These are phyloP conservation scores for Ormyrus pomaceus DNA, from an alignment of 2,888 invertebrate genomes.

Conservation along the genomic window DNA sequence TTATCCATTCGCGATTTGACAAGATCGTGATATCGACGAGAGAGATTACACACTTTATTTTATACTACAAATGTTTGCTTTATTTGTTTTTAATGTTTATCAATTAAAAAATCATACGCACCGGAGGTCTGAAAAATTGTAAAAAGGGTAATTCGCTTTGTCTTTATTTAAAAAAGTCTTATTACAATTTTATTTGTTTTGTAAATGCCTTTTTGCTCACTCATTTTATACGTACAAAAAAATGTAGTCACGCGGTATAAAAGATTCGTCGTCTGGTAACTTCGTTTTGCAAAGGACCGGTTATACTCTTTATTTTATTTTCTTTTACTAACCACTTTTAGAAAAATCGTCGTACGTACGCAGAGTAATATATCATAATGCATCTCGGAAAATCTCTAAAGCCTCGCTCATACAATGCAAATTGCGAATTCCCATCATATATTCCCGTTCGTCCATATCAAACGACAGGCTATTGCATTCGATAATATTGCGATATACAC, in stretches of 20 bases:
- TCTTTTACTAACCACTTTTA: slow-evolving; percentile 7
- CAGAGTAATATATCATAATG: slow-evolving; percentile 51
- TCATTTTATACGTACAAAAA: slow-evolving; percentile 52
- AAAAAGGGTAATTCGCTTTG: slow-evolving; percentile 44
- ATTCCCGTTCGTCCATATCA: slow-evolving; percentile 29
- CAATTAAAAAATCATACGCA: slow-evolving; percentile 48
- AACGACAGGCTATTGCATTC: slow-evolving; percentile 69
- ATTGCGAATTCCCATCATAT: slow-evolving; percentile 47
- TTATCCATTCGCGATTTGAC: slow-evolving; percentile 34
- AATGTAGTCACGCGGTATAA: slow-evolving; percentile 44
- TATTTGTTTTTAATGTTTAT: not conserved
- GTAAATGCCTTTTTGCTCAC: slow-evolving; percentile 34
- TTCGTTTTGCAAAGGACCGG: slow-evolving; percentile 45
- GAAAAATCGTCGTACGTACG: slow-evolving; percentile 35
- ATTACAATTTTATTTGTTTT: slow-evolving; percentile 34
- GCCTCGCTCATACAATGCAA: slow-evolving; percentile 43
- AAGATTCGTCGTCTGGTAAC: slow-evolving; percentile 55
- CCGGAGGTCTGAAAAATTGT: slow-evolving; percentile 47
- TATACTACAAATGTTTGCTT: not conserved
- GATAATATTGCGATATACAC: slow-evolving; percentile 68
- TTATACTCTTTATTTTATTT: slow-evolving; percentile 12
- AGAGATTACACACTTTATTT: slow-evolving; percentile 40
- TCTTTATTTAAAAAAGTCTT: slow-evolving; percentile 41
- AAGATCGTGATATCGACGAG: slow-evolving; percentile 54
- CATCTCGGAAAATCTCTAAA: slow-evolving; percentile 45